Conservation (phyloP, 2,113 vertebrate species). For the Lanius collurio region DNA sequence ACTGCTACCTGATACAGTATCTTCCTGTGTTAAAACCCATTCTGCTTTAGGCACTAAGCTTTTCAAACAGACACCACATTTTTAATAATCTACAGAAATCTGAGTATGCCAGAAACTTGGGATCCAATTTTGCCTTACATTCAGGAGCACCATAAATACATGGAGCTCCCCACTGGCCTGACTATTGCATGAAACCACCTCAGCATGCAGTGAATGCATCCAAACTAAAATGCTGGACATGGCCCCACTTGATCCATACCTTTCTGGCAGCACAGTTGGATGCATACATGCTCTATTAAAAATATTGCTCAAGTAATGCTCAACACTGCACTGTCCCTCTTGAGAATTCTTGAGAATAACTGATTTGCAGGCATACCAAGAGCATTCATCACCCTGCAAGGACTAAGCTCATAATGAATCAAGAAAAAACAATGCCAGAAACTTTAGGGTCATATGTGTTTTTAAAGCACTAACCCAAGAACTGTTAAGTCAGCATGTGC, state of each 20-base stretch:
- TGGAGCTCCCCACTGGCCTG: background rate
- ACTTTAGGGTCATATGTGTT: background rate
- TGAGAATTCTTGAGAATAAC: background rate
- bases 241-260: background rate
- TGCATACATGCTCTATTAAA: background rate
- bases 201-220: background rate
- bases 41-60: background rate
- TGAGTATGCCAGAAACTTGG: background rate
- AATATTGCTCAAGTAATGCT: background rate
- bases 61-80: background rate
- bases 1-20: background rate
- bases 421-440: background rate
- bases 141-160: background rate
- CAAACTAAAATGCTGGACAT: background rate
- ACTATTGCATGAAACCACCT: accelerated
- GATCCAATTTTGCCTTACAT: background rate
- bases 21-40: background rate
- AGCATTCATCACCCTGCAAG: background rate
- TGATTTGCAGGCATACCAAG: background rate
- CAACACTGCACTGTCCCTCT: background rate
- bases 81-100: background rate
- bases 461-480: background rate
- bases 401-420: background rate
- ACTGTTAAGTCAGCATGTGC: background rate
- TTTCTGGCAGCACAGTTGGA: background rate